Conservation (phyloP, 2,888 invertebrate genomes). For the Drosophila mettleri region DNA sequence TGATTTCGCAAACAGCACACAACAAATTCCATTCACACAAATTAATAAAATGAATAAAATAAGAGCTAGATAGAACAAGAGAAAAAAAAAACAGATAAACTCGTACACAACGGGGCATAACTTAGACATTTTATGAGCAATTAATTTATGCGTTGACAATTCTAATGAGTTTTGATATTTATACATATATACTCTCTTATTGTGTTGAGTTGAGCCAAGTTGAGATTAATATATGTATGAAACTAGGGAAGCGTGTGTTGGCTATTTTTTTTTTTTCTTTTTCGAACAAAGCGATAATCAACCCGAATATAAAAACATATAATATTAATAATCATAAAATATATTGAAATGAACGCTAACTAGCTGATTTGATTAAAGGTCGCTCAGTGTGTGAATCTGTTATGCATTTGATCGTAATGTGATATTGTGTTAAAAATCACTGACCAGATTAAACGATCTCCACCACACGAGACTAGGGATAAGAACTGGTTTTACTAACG, state of each 20-base stretch:
- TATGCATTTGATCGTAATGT: constrained; percentile 56
- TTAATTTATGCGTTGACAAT: constrained; percentile 84
- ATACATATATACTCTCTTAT: constrained; percentile 25
- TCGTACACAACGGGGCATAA: constrained; percentile 73
- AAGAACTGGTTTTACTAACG: constrained; percentile 23
- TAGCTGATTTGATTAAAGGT: constrained; percentile 76
- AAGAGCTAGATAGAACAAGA: constrained; percentile 17
- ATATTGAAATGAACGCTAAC: constrained; percentile 73
- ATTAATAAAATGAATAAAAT: constrained; percentile 42
- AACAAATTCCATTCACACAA: constrained; percentile 53
- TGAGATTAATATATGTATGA: constrained; percentile 39
- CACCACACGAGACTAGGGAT: constrained; percentile 10
- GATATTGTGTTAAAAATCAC: constrained; percentile 72
- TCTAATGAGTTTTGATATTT: constrained; percentile 79
- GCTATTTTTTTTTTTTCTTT: constrained; percentile 16
- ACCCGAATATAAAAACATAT: constrained; percentile 66
- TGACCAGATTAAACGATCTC: constrained; percentile 28
- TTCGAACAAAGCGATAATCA: constrained; percentile 74
- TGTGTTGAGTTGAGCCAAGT: constrained; percentile 26
- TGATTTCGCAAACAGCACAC: constrained; percentile 35
- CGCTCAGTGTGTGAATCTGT: constrained; percentile 29
- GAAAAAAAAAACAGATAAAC: constrained; percentile 31
- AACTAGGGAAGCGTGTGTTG: constrained; percentile 48
- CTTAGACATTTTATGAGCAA: constrained; percentile 80
- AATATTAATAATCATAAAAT: constrained; percentile 78